These are phyloP conservation scores for Tribolium castaneum DNA, from an alignment of 1,140 invertebrate species.

Conservation along the genomic window DNA sequence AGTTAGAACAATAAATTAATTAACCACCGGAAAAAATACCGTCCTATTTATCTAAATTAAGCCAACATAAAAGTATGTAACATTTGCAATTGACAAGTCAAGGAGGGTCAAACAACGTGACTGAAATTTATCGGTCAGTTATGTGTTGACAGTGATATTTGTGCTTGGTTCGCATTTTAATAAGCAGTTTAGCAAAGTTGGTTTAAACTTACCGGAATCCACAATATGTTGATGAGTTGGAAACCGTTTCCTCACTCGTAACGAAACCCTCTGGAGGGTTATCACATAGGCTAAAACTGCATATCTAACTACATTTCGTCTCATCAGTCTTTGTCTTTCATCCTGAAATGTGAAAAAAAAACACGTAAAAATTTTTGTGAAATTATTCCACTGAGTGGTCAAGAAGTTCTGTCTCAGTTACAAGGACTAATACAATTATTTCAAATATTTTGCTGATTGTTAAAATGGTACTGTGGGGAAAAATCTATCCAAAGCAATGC, in stretches of 20 bases:
- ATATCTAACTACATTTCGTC: constrained; percentile 91
- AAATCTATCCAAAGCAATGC: too few species aligned
- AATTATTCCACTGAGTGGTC: too few species aligned
- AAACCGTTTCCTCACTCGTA: constrained; percentile 89
- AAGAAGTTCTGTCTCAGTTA: too few species aligned
- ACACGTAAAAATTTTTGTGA: not conserved
- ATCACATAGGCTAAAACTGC: constrained; percentile 90
- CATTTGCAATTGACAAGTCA: not conserved
- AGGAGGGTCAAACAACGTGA: constrained; percentile 1
- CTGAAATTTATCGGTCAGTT: not conserved
- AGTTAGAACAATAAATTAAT: too few species aligned
- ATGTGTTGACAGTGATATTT: constrained; percentile 13
- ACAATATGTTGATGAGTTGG: constrained; percentile 92
- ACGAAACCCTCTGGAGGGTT: constrained; percentile 85
- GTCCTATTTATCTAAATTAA: not conserved
- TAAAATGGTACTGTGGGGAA: too few species aligned
- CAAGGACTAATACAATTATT: too few species aligned
- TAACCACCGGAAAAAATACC: not conserved
- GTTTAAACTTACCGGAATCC: constrained; percentile 78
- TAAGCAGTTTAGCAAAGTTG: not conserved
- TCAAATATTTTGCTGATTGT: too few species aligned
- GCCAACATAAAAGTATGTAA: not conserved
- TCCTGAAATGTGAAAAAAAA: constrained; percentile 73
- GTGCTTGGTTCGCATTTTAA: not conserved
- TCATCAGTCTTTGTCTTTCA: constrained; percentile 85